Evolutionary conservation across 2,888 invertebrate species (phyloP).

Genomic region (Mythimna impura): DNA sequence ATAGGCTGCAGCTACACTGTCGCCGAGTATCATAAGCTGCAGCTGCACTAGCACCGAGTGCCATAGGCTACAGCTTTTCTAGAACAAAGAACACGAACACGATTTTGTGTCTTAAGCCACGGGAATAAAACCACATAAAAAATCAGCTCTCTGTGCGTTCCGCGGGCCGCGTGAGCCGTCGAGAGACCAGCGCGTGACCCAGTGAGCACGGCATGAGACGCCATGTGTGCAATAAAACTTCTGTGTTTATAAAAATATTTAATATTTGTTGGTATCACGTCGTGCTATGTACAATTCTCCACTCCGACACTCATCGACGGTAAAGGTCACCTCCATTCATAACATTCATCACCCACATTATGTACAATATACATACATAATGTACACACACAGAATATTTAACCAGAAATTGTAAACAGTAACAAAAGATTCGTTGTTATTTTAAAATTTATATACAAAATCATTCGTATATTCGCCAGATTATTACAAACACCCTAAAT

Average conservation of each 20-base stretch:
- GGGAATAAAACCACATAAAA: no score
- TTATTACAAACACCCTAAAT: slow-evolving; percentile 1
- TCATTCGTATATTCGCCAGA: slow-evolving; percentile 1
- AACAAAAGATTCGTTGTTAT: slow-evolving; percentile 56
- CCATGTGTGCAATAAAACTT: slow-evolving; percentile 26
- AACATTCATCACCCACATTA: neutral
- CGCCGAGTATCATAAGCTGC: no score
- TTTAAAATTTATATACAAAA: slow-evolving; percentile 20
- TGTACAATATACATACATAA: slow-evolving; percentile 12
- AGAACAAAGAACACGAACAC: no score
- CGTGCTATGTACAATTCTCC: slow-evolving; percentile 17
- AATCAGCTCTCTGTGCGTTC: no score
- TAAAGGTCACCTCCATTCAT: neutral
- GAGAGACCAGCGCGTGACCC: neutral
- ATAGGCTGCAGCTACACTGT: no score
- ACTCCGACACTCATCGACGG: neutral
- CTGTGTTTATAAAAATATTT: slow-evolving; percentile 55
- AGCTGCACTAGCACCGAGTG: no score
- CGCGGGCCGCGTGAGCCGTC: no score
- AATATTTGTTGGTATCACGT: slow-evolving; percentile 36
- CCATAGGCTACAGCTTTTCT: no score
- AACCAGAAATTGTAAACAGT: slow-evolving; percentile 15
- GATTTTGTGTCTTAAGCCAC: no score
- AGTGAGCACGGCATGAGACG: neutral
- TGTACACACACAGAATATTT: neutral